A percentile compares a stretch with the other conserved stretches of the same genome.
Conservation (phyloP, 2,113 vertebrate species). For the Gorsachius goisagi region DNA sequence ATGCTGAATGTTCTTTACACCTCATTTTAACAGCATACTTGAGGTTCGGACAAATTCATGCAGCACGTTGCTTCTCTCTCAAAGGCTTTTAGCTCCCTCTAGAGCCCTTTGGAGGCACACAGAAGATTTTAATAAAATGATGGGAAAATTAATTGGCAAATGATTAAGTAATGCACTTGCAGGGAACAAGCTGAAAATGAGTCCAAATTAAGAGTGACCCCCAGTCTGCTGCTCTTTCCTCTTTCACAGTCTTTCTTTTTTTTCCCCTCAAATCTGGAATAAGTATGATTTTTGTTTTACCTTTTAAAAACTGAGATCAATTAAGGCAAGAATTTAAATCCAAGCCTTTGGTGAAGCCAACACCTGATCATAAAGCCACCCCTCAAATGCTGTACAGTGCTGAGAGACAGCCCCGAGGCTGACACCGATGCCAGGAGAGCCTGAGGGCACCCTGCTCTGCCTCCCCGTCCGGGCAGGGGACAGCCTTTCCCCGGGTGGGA, state of each 20-base stretch:
- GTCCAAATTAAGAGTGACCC: background rate
- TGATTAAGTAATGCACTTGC: background rate
- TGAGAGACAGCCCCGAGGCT: background rate
- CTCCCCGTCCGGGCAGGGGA: accelerated
- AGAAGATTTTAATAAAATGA: background rate
- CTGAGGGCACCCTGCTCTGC: background rate
- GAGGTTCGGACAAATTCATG: background rate
- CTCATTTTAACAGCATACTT: background rate
- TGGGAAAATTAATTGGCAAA: background rate
- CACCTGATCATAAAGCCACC: background rate
- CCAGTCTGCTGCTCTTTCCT: background rate
- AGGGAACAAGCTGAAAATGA: background rate
- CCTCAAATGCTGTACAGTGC: background rate
- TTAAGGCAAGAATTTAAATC: background rate
- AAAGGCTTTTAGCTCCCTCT: slow-evolving; percentile 67
- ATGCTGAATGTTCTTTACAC: background rate
- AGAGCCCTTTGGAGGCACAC: background rate
- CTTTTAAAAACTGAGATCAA: background rate
- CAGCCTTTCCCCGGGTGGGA: background rate
- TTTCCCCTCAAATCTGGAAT: background rate
- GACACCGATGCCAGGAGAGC: background rate
- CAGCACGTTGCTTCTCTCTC: background rate
- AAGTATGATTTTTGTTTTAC: background rate
- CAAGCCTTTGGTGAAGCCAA: background rate
- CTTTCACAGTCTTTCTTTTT: background rate